Base-by-base conservation (phyloP, 1,140 invertebrate species). In the Aphelinus atriplicis region DNA sequence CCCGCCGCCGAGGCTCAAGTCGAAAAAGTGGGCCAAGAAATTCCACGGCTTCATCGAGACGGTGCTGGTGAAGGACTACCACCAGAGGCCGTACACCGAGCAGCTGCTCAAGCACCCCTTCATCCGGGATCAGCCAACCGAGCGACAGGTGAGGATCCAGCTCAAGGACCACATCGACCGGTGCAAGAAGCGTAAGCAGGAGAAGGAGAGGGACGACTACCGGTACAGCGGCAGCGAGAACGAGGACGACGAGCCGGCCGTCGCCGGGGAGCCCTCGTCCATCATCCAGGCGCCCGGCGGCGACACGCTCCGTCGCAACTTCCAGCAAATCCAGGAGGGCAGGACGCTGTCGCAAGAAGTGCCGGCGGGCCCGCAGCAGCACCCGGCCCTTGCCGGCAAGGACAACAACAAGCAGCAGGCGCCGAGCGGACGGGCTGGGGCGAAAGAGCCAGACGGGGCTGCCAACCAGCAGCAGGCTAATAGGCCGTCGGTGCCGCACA, bases 131-230 rank as follows among this genome's bases (percentile, higher is more conserved):
- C 97, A 99, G 88, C 97, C 98, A 1, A 98, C 97, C 72, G 98
- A 99, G 87, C 90, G 97, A 81, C 97, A 99, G 91, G 97, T 98
- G 61, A 91, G 97, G 83, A 99, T 98, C 89, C 97, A 99, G 84
- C 92, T 99, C 46, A 99, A 99, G 89, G 98, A 99, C 88, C 98
- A 99, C 87, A 98, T 99, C 86, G 98, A 99, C 89, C 90, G 98
- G 73, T 97, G 95, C 88, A 97, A 97, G 89, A 97, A 97, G 86
- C 92, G 95, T 84, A 96, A 97, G 89, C 94, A 96, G 84, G 95
- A 96, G 81, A 96, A 95, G 89, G 93, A 94, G 80, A 90, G 94
- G 66, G 93, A 94, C 80, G 93, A 95, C 82, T 95, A 95, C 84
- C 91, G 92, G 76, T 96, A 95, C 82, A 95, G 94, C 55, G 95